Evolutionary conservation across 2,797 vertebrate genomes (phyloP), one percentile per base, ranked within the genome.

Genomic region (Pangasius krempfi): DNA sequence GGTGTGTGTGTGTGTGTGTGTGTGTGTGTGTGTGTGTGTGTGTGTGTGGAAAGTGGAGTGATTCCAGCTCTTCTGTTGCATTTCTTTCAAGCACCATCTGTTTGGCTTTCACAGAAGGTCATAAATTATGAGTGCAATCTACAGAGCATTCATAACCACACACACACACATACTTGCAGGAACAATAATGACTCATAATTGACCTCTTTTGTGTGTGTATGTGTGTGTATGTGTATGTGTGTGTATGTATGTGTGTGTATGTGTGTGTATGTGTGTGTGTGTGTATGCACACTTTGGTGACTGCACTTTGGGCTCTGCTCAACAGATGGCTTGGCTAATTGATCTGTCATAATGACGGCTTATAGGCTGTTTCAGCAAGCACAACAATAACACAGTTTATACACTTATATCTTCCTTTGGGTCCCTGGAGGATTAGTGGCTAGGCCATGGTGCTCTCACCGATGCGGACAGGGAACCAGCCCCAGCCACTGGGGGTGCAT

Each of bases 251-350:
- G 66, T n/a, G 13, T 27, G 64, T 62, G 22, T 62, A 22, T 27
- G 60, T 62, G 60, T 60, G 56, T 58, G 18, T 58, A 18, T 58
- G 25, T 10, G 58, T 60, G 58, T 22, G 22, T 64, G 9, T 13
- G 10, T 30, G 64, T 5, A 5, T 8, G 70, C 25, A 9, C 1
- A 4, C 25, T 75, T 25, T 40, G 68, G 68, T 72, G 33, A 30
- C n/a, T 5, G 64, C 5, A 30, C n/a, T 68, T 16, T 75, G 22
- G 20, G 40, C 22, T 5, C 72, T 47, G 10, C 44, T 75, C 72
- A 52, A 76, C 75, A 76, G 75, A 76, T 52, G 27, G 47, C 75
- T 50, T 52, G 47, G 75, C 75, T 80, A 56, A 80, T 80, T 80
- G 76, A 56, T 80, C 76, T 20, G n/a, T 54, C n/a, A 56, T 12